Base-by-base conservation (phyloP, 37 sponge, comb jelly and placozoan genomes). In the Axinella damicornis region DNA sequence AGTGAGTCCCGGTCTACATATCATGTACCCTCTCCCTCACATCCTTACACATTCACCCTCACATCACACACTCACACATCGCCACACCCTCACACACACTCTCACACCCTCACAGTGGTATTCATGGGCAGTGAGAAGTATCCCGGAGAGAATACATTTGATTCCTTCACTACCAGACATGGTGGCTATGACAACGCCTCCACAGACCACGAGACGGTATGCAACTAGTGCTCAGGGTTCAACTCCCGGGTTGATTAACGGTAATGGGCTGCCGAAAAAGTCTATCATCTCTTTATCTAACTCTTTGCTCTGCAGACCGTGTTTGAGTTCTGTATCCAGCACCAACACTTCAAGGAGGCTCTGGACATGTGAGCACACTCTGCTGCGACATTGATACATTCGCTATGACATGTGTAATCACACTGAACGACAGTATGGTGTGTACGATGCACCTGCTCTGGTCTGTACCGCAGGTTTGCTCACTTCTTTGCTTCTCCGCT, bases 101-200 rank as follows among this genome's bases (percentile, higher is more conserved):
- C 67, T 1, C 19, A 27, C 34, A 31, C 67, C 1, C 34, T 25
- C 34, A 33, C 75, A 94, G 94, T 94, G 94, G 77, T 94, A 67
- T 90, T 94, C 40, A 89, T 94, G 90, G 94, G 94, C 19, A 86
- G 79, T 36, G 56, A 90, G 65, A 87, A 86, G 83, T 94, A 90
- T 64, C 94, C 94, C 25, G 87, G 66, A 27, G 91, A 89, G 75
- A 94, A 94, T 57, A 56, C 59, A 38, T 87, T 90, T 77, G 94
- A 94, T 64, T 34, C 74, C 30, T 90, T 83, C 56, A 31, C 73
- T 1, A 82, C 55, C 24, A 72, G 77, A 58, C 91, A 94, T 87
- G 94, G 94, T 2, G 94, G 94, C 32, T 76, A 52, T 33, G 38
- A 22, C 59, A 83, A 90, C 62, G 94, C 91, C 13, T 40, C 54